A percentile compares a stretch with the other conserved stretches of the same genome.
These are phyloP conservation scores for Rhinichthys klamathensis DNA, from an alignment of 2,113 vertebrate species.

Conservation along the genomic window DNA sequence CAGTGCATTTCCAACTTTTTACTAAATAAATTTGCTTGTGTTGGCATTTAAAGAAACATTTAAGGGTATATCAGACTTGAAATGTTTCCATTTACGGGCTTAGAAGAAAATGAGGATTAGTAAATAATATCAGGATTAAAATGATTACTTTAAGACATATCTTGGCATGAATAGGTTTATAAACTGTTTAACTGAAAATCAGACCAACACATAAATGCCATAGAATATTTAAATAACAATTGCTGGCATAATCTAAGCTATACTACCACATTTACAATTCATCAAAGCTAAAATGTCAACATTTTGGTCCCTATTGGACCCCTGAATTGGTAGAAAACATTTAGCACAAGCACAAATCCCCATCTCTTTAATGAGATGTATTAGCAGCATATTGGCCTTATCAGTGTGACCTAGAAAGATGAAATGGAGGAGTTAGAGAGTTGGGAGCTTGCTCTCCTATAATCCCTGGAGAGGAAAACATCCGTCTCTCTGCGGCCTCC, in stretches of 20 bases:
- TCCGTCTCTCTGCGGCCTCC: constrained; percentile 22
- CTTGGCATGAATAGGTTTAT: not conserved
- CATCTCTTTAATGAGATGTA: constrained; percentile 32
- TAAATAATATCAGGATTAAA: not conserved
- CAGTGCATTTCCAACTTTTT: not conserved
- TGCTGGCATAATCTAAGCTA: not conserved
- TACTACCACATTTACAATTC: not conserved
- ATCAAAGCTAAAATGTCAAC: constrained; percentile 35
- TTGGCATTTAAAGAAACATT: constrained; percentile 1
- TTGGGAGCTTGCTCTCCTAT: constrained; percentile 61
- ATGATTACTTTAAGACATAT: not conserved
- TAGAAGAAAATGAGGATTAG: not conserved
- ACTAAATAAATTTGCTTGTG: not conserved
- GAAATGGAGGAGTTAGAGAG: constrained; percentile 53
- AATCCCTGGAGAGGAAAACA: constrained; percentile 62
- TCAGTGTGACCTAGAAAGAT: constrained; percentile 68
- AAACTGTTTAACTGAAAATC: not conserved
- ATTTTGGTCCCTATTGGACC: not conserved
- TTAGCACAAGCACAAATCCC: constrained; percentile 37
- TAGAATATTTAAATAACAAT: not conserved
- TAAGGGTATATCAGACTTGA: not conserved
- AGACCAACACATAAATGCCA: not conserved
- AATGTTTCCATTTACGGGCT: not conserved
- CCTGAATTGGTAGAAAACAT: constrained; percentile 26
- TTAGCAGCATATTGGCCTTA: constrained; percentile 58